Percentiles rank a stretch among this genome's conserved stretches.
phyloP scores from a whole-genome alignment of 2,888 invertebrate genomes.

The Xestoiulus laeticollis region DNA sequence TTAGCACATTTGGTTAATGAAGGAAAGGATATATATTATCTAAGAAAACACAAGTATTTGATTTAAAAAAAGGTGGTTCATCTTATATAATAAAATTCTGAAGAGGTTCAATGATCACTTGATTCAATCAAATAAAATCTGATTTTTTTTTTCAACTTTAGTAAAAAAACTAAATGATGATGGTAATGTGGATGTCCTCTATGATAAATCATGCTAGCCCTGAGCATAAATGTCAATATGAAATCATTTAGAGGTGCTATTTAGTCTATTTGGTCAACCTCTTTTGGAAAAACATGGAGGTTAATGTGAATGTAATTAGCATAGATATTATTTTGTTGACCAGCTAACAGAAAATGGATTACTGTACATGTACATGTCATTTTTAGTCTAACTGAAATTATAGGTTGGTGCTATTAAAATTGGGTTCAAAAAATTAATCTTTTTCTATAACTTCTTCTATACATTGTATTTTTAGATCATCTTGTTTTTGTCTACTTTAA shows the following conservation, averaged over 20 bases:
- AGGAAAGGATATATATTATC: not conserved
- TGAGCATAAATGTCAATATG: not conserved
- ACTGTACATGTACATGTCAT: too few relatives aligned
- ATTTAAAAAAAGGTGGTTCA: not conserved
- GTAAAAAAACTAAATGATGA: not conserved
- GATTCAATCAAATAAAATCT: not conserved
- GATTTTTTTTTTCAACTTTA: not conserved
- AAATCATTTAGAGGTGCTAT: not conserved
- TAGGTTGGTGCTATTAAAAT: too few relatives aligned
- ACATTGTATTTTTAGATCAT: too few relatives aligned
- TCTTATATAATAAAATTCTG: not conserved
- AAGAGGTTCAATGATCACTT: not conserved
- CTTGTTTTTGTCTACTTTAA: too few relatives aligned
- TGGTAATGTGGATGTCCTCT: not conserved
- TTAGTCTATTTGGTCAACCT: too few relatives aligned
- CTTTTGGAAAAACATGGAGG: not conserved
- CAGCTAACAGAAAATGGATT: not conserved
- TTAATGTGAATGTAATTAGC: constrained; percentile 1
- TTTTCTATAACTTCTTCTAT: too few relatives aligned
- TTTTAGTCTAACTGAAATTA: too few relatives aligned
- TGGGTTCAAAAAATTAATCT: too few relatives aligned
- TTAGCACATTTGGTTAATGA: not conserved
- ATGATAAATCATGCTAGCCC: not conserved
- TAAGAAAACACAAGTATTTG: not conserved
- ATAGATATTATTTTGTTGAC: not conserved